Conservation (phyloP, 2,888 invertebrate species). For the Plagodis dolabraria region DNA sequence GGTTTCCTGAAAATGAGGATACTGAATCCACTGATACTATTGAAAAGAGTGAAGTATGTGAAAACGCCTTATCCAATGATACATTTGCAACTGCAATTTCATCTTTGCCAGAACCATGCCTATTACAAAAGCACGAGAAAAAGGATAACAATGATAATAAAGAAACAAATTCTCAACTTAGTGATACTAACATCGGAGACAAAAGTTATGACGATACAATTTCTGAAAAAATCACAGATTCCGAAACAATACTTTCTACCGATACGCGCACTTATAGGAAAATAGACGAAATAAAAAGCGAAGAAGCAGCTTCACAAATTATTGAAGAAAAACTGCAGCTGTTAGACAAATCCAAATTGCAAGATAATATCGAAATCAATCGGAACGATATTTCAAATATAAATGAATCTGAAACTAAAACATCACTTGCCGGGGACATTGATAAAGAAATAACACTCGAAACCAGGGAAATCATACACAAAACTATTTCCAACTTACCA, state of each 20-base stretch:
- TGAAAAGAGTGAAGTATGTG: neutral
- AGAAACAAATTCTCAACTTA: neutral
- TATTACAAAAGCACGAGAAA: neutral
- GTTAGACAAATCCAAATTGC: neutral
- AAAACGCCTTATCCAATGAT: neutral
- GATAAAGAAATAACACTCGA: neutral
- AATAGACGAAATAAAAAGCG: neutral
- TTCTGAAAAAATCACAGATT: no score
- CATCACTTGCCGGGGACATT: neutral
- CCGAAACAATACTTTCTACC: neutral
- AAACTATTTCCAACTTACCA: no score
- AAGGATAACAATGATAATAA: neutral
- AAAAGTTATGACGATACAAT: neutral
- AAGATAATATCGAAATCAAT: neutral
- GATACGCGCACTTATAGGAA: neutral
- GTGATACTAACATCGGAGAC: slow-evolving; percentile 4
- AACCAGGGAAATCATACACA: no score
- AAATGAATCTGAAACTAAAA: neutral
- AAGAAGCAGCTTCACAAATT: neutral
- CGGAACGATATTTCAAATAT: neutral
- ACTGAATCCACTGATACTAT: slow-evolving; percentile 2
- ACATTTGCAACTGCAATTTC: neutral
- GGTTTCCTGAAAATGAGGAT: slow-evolving; percentile 67
- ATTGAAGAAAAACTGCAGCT: neutral
- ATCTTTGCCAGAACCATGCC: neutral